Evolutionary conservation across 2,888 invertebrate species (phyloP).

Genomic region (Phortica okadai): DNA sequence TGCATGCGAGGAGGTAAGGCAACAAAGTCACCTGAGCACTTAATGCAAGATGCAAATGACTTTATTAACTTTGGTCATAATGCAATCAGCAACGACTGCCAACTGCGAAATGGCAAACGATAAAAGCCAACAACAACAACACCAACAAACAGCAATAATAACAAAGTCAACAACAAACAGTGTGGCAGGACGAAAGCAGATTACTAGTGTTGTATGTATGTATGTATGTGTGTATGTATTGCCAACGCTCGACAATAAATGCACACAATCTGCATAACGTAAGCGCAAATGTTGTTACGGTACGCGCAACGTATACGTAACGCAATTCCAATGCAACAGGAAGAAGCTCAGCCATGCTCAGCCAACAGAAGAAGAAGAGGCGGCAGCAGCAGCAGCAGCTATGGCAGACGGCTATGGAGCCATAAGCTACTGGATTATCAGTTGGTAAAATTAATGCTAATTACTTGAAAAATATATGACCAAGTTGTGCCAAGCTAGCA

Average conservation of each 20-base stretch:
- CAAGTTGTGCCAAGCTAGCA: too few relatives aligned
- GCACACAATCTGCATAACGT: conserved; percentile 24
- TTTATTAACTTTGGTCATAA: conserved; percentile 65
- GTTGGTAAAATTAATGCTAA: conserved; percentile 73
- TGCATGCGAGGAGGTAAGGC: neutral
- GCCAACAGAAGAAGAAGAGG: neutral
- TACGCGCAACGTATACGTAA: conserved; percentile 17
- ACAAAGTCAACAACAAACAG: conserved; percentile 8
- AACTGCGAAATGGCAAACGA: conserved; percentile 49
- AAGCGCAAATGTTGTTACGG: conserved; percentile 11
- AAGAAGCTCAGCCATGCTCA: neutral
- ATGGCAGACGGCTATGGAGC: neutral
- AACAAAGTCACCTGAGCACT: conserved; percentile 50
- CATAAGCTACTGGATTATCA: conserved; percentile 59
- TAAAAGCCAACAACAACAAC: conserved; percentile 41
- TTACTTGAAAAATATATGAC: conserved; percentile 72
- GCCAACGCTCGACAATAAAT: neutral
- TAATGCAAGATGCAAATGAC: conserved; percentile 65
- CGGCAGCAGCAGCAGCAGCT: neutral
- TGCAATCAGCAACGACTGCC: conserved; percentile 58
- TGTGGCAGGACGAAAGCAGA: neutral
- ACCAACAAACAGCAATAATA: conserved; percentile 7
- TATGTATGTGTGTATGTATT: neutral
- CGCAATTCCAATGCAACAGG: neutral
- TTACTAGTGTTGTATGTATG: neutral